phyloP scores from a whole-genome alignment of 1,140 invertebrate species.

The Steinernema khuongi region DNA sequence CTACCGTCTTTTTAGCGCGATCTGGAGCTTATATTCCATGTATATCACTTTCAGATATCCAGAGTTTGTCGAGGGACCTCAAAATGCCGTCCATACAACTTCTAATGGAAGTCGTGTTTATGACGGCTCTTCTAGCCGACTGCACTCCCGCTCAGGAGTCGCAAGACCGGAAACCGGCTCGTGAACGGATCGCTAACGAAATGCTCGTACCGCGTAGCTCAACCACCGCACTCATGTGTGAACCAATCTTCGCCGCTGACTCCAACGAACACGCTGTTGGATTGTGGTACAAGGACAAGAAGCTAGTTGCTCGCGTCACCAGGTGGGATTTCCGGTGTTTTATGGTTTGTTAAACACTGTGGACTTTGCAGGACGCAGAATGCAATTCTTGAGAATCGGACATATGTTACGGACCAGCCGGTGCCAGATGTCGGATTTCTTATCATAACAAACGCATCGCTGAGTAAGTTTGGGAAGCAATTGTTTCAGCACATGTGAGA shows the following conservation, averaged over 20 bases:
- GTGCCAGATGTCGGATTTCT: slow-evolving; percentile 9
- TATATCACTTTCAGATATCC: no score
- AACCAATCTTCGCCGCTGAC: not conserved
- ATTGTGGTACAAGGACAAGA: slow-evolving; percentile 9
- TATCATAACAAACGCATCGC: not conserved
- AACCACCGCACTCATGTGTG: slow-evolving; percentile 4
- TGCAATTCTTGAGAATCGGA: not conserved
- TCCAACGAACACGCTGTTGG: not conserved
- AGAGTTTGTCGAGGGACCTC: no score
- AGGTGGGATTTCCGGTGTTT: not conserved
- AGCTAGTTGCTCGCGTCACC: not conserved
- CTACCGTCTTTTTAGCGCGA: no score
- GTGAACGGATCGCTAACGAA: not conserved
- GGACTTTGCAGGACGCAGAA: not conserved
- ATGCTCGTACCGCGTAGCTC: not conserved
- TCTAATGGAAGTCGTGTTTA: no score
- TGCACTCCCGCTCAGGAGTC: not conserved
- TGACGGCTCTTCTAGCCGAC: not conserved
- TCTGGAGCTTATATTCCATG: no score
- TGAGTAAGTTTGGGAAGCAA: not conserved
- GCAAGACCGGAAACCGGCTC: not conserved
- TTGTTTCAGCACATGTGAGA: no score
- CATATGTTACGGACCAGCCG: not conserved
- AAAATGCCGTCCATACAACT: no score
- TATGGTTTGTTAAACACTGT: not conserved